Evolutionary conservation across 2,797 vertebrate species (phyloP).

Genomic region (Ataeniobius toweri): DNA sequence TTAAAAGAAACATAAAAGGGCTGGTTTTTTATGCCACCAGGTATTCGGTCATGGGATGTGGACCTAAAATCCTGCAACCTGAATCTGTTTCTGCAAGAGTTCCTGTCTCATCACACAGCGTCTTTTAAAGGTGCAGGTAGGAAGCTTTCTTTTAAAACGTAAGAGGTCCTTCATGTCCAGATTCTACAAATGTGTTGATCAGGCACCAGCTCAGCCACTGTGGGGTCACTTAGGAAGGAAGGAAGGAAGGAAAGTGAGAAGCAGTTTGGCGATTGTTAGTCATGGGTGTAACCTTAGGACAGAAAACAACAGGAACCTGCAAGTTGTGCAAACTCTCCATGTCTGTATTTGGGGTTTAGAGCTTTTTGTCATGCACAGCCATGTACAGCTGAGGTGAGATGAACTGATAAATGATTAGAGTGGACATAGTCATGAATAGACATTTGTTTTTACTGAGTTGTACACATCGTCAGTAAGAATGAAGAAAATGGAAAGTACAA

Average conservation of each 20-base stretch:
- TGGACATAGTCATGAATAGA: slow-evolving; percentile 22
- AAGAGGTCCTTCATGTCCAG: not conserved
- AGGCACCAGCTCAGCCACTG: slow-evolving; percentile 25
- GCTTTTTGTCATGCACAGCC: slow-evolving; percentile 14
- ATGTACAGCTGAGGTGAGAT: not conserved
- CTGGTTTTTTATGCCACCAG: slow-evolving; percentile 59
- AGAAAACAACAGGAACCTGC: slow-evolving; percentile 56
- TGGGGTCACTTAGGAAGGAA: slow-evolving; percentile 52
- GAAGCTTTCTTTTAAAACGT: slow-evolving; percentile 5
- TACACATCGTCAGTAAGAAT: slow-evolving; percentile 2
- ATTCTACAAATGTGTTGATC: slow-evolving; percentile 10
- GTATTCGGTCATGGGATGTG: slow-evolving; percentile 89
- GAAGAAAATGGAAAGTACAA: not conserved
- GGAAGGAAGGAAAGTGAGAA: slow-evolving; percentile 38
- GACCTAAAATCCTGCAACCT: slow-evolving; percentile 86
- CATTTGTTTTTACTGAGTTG: not conserved
- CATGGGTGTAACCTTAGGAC: slow-evolving; percentile 52
- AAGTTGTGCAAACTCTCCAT: slow-evolving; percentile 36
- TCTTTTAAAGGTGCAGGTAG: slow-evolving; percentile 85
- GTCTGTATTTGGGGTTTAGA: slow-evolving; percentile 5
- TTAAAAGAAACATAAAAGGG: not conserved
- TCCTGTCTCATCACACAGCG: slow-evolving; percentile 88
- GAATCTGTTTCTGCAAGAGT: slow-evolving; percentile 87
- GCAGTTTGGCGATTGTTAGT: slow-evolving; percentile 66
- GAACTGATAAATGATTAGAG: not conserved